Evolutionary conservation across 2,797 vertebrate species (phyloP).

Genomic region (Bufotes viridis): DNA sequence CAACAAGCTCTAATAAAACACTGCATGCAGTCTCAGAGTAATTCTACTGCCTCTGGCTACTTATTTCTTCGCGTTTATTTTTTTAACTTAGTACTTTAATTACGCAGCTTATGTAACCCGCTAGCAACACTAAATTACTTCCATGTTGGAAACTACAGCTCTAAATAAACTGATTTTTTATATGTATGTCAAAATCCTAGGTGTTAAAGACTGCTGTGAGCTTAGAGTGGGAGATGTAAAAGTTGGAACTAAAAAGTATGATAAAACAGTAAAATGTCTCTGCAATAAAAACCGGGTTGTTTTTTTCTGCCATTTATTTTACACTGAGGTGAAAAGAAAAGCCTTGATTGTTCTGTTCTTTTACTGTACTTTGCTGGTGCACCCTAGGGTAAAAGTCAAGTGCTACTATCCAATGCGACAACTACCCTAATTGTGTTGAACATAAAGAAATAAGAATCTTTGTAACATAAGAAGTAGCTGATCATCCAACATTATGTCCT

Average conservation of each 20-base stretch:
- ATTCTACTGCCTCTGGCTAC: slow-evolving; percentile 36
- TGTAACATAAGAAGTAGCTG: background rate
- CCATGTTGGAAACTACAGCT: background rate
- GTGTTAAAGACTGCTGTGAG: background rate
- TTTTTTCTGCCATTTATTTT: background rate
- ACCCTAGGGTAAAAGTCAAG: background rate
- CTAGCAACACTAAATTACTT: slow-evolving; percentile 20
- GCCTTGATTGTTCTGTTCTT: background rate
- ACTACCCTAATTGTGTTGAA: background rate
- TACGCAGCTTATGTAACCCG: slow-evolving; percentile 20
- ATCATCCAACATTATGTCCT: background rate
- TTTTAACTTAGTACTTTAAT: slow-evolving; percentile 32
- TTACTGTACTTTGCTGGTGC: background rate
- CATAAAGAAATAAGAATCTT: background rate
- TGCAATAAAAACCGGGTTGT: background rate
- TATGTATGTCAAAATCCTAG: background rate
- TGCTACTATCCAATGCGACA: background rate
- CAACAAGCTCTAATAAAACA: background rate
- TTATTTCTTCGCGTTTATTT: background rate
- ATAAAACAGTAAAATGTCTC: background rate
- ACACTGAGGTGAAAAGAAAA: background rate
- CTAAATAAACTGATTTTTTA: slow-evolving; percentile 11
- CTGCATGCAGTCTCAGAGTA: background rate
- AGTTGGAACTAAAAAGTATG: background rate
- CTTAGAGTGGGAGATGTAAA: slow-evolving; percentile 5